Conservation (phyloP, 2,113 vertebrate species). For the Microtus ochrogaster region DNA sequence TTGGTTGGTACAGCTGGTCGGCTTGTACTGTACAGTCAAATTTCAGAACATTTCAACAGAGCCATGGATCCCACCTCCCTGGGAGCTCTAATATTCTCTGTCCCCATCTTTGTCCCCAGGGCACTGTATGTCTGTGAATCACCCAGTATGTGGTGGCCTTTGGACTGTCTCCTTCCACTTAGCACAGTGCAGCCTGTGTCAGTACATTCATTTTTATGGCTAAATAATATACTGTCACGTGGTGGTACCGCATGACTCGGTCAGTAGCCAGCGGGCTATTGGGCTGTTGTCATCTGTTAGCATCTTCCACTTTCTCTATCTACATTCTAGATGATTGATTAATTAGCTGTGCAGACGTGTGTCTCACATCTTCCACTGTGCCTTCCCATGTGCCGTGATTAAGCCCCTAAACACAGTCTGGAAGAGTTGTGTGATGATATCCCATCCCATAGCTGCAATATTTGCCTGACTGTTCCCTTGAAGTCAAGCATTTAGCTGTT, state of each 20-base stretch:
- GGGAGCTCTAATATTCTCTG: neutral
- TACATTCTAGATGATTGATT: neutral
- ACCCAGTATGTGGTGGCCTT: neutral
- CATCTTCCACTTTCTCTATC: neutral
- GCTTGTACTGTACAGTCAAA: neutral
- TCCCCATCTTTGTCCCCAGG: neutral
- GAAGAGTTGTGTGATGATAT: neutral
- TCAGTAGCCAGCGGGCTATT: neutral
- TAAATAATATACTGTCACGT: neutral
- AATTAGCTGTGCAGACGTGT: neutral
- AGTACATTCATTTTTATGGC: neutral
- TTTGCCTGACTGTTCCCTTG: slow-evolving; percentile 46
- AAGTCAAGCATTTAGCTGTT: slow-evolving; percentile 50
- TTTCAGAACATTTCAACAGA: neutral
- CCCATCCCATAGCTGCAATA: slow-evolving; percentile 9
- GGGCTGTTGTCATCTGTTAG: neutral
- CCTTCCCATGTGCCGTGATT: slow-evolving; percentile 4
- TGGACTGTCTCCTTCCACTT: neutral
- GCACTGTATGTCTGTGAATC: neutral
- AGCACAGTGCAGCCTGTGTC: neutral
- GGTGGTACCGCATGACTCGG: neutral
- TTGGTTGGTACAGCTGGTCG: neutral
- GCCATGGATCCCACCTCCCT: too few relatives aligned
- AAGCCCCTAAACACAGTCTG: neutral
- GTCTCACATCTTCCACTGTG: too few relatives aligned